Percentiles rank a stretch among this genome's conserved stretches.
phyloP scores from a whole-genome alignment of 2,113 vertebrate genomes.

The Vimba vimba region DNA sequence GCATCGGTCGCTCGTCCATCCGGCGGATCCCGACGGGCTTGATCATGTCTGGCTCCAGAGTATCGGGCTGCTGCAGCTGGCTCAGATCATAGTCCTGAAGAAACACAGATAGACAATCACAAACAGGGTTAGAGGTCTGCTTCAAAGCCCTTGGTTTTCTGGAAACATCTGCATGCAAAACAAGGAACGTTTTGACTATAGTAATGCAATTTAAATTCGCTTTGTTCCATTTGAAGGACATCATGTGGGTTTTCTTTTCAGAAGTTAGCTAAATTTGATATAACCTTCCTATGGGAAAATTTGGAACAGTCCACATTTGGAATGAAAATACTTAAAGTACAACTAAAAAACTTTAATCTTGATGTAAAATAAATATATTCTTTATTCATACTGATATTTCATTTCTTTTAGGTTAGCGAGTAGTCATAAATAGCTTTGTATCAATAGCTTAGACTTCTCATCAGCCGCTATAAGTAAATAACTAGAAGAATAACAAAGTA shows the following conservation, averaged over 20 bases:
- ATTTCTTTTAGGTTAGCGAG: not conserved
- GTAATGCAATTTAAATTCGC: not conserved
- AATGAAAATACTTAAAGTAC: too few relatives aligned
- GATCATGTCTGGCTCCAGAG: slow-evolving; percentile 90
- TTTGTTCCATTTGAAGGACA: not conserved
- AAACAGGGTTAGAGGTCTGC: slow-evolving; percentile 13
- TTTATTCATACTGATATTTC: not conserved
- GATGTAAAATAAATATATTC: too few relatives aligned
- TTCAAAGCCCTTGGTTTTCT: not conserved
- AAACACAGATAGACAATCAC: slow-evolving; percentile 27
- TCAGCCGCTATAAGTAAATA: too few relatives aligned
- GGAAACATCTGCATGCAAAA: slow-evolving; percentile 5
- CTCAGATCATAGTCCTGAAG: slow-evolving; percentile 95
- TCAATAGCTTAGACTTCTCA: too few relatives aligned
- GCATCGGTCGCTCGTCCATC: slow-evolving; percentile 92
- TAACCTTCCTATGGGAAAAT: not conserved
- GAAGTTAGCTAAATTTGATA: not conserved
- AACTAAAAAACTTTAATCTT: too few relatives aligned
- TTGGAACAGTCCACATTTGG: not conserved
- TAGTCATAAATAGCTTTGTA: not conserved
- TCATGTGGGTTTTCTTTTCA: not conserved
- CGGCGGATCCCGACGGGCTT: slow-evolving; percentile 93
- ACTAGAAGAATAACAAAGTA: too few relatives aligned
- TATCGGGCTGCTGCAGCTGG: slow-evolving; percentile 97
- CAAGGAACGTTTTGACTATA: not conserved